Base-by-base conservation (phyloP, 2,797 vertebrate species). In the Pteronotus mesoamericanus region DNA sequence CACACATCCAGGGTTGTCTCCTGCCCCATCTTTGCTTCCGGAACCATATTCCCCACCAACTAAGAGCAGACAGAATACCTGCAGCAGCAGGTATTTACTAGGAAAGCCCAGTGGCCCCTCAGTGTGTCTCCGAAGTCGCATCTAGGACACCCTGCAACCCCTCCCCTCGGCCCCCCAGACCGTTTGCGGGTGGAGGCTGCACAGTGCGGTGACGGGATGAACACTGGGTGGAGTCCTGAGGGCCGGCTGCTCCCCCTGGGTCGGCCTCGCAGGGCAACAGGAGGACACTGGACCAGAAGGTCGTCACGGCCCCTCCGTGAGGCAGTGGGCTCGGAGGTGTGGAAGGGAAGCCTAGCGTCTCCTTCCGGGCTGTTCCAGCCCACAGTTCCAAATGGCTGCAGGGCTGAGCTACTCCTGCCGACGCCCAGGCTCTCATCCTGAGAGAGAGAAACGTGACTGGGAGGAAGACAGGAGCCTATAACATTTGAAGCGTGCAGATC, bases 181-280 rank as follows among this genome's bases (percentile, higher is more conserved):
- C 4, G 3, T 42, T 29, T 2, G 1, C 5, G 18, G 16, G 9
- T 12, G 15, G n/a, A 55, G 29, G n/a, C 34, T 14, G 5, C 32
- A 1, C 0, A 0, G 1, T 11, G 5, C 11, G 5, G 14, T 34
- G 32, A 7, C 0, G 16, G 59, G 24, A 24, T 32, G 59, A 86
- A 51, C 2, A 1, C 22, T 16, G n/a, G 46, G 9, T 0, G 16
- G 64, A 42, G 53, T 19, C 46, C 37, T 22, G 44, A 46, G 66
- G 66, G 64, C 5, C 2, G 2, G 1, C 32, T 3, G 5, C 22
- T 66, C 61, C 11, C 64, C 12, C 34, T 21, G 0, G 0, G 9
- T 9, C 18, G 9, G 9, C 9, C 15, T 44, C 32, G 37, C 12
- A 48, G 34, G 11, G 53, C 39, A 0, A 37, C 8, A 0, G 11